Base-by-base conservation (phyloP, 1,140 invertebrate species). In the Zaprionus ghesquierei region DNA sequence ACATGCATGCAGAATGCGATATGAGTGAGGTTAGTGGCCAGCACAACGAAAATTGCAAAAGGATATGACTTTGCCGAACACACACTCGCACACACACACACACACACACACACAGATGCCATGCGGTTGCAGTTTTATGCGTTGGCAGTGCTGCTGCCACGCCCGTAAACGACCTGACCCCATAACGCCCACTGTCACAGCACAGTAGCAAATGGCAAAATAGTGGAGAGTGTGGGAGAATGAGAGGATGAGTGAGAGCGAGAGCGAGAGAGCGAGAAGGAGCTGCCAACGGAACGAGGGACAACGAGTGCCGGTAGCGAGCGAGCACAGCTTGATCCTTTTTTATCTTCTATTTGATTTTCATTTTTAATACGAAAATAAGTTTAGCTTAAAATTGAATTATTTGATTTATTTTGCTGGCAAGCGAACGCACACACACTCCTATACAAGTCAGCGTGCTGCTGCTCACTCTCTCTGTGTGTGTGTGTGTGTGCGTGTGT, bases 361-460 rank as follows among this genome's bases (percentile, higher is more conserved):
- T 89, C 84, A 89, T 89, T 89, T 89, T 89, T 89, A 89, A 89
- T 89, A 89, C 85, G 79, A 89, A 89, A 89, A 89, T 89, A 89
- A 89, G 84, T 89, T 89, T 89, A 89, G 85, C 84, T 89, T 89
- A 89, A 89, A 89, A 89, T 89, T 89, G 84, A 89, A 89, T 89
- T 89, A 89, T 89, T 89, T 89, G 84, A 89, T 89, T 89, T 89
- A 89, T 89, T 89, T 89, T 84, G 56, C 62, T 65, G 63, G 56
- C 70, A 60, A 62, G 69, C 60, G 51, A 49, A 63, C 53, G 58
- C 53, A 54, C 54, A 51, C 41, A 13, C 41, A 13, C 60, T 22
- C 22, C 2, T 31, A 22, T 61, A 23, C 22, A 33, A 15, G 20
- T 50, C 18, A 33, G 12, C 12, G 20, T 31, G 29, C 35, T 46